A percentile compares a stretch with the other conserved stretches of the same genome.
Evolutionary conservation across 2,888 invertebrate species (phyloP).

Genomic region (Girardia tigrina): DNA sequence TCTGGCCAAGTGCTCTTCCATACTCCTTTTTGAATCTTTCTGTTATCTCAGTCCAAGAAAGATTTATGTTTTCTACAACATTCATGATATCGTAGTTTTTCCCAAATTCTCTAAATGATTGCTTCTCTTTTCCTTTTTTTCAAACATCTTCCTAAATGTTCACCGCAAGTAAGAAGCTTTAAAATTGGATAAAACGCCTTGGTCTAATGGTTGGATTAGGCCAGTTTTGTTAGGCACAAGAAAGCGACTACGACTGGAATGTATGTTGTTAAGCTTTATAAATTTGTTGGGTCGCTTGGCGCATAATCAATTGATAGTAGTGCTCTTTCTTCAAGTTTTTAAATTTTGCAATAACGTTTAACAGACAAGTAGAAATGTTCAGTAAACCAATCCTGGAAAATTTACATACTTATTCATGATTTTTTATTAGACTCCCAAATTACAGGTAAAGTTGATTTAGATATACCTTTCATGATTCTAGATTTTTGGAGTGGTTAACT

Average conservation of each 20-base stretch:
- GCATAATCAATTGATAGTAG: background rate
- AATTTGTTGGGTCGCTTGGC: background rate
- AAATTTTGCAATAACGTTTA: background rate
- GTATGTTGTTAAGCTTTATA: background rate
- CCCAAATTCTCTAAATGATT: background rate
- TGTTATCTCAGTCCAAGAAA: background rate
- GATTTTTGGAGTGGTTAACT: no score
- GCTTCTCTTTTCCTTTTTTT: background rate
- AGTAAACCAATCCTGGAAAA: background rate
- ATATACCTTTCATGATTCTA: background rate
- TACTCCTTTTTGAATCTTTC: background rate
- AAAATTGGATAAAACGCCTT: background rate
- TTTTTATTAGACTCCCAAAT: conserved; percentile 17
- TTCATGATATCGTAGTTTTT: background rate
- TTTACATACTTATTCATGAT: conserved; percentile 10
- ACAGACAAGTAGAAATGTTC: background rate
- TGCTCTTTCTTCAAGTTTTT: background rate
- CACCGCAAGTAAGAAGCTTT: conserved; percentile 6
- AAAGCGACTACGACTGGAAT: background rate
- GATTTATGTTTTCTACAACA: background rate
- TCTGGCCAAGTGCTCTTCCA: conserved; percentile 4
- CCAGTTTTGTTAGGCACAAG: conserved; percentile 12
- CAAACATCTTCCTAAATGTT: conserved; percentile 10
- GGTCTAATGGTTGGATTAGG: background rate
- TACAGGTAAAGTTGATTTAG: background rate